Evolutionary conservation across 1,140 invertebrate species (phyloP).

Genomic region (Armadillidium nasatum): DNA sequence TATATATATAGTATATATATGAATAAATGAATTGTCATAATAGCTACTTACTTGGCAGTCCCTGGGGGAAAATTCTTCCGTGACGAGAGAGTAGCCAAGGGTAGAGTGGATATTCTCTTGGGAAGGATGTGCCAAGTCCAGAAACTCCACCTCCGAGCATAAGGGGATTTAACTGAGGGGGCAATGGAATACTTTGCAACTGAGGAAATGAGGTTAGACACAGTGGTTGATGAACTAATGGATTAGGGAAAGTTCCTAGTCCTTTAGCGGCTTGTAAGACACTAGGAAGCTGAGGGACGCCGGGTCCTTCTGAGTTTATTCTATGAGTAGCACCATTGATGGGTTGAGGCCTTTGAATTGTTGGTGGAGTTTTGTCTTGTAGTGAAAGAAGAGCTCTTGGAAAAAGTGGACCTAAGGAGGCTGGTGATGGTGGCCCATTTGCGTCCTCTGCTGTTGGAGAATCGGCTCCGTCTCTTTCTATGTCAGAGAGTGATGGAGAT

Average conservation of each 20-base stretch:
- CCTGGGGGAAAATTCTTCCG: slow-evolving; percentile 73
- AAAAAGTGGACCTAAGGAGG: slow-evolving; percentile 32
- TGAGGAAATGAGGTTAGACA: slow-evolving; percentile 43
- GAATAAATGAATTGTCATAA: slow-evolving; percentile 24
- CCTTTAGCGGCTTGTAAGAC: slow-evolving; percentile 42
- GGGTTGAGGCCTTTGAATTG: slow-evolving; percentile 41
- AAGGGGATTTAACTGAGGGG: slow-evolving; percentile 36
- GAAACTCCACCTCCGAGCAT: slow-evolving; percentile 36
- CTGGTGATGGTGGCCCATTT: slow-evolving; percentile 28
- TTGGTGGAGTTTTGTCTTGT: slow-evolving; percentile 30
- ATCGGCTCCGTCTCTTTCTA: slow-evolving; percentile 34
- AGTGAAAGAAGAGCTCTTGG: slow-evolving; percentile 38
- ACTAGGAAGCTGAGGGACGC: slow-evolving; percentile 50
- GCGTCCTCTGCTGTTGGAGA: slow-evolving; percentile 23
- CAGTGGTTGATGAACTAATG: slow-evolving; percentile 35
- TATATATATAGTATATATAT: neutral
- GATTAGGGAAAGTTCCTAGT: slow-evolving; percentile 30
- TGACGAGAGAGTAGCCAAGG: slow-evolving; percentile 84
- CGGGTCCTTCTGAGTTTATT: slow-evolving; percentile 44
- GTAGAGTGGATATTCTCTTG: slow-evolving; percentile 66
- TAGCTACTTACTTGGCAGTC: slow-evolving; percentile 24
- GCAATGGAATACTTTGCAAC: slow-evolving; percentile 45
- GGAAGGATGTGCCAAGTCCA: slow-evolving; percentile 26
- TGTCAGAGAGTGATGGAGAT: slow-evolving; percentile 36
- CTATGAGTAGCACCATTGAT: slow-evolving; percentile 39